Evolutionary conservation across 2,113 vertebrate genomes (phyloP).

Genomic region (Chaetops frenatus): DNA sequence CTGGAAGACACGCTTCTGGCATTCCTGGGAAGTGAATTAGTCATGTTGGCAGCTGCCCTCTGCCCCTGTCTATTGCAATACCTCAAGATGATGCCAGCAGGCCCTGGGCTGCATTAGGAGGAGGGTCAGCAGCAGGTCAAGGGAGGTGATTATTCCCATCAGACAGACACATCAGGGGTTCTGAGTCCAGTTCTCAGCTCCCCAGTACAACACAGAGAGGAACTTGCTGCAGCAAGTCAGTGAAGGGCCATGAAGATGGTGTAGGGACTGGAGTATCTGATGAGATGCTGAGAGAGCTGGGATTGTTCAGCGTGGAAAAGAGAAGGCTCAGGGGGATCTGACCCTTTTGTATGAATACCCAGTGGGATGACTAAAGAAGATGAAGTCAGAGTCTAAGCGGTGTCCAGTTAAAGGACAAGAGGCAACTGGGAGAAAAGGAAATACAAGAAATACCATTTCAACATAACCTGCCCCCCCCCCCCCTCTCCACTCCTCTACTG

Average conservation of each 20-base stretch:
- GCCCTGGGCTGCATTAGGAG: background rate
- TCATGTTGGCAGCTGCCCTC: conserved; percentile 26
- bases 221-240: background rate
- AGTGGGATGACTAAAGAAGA: background rate
- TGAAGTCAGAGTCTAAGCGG: background rate
- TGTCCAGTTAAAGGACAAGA: background rate
- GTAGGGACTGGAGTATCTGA: background rate
- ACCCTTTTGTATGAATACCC: background rate
- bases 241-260: background rate
- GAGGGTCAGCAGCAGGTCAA: background rate
- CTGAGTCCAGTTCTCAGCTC: background rate
- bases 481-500: background rate
- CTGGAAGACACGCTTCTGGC: background rate
- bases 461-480: rapidly evolving
- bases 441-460: background rate
- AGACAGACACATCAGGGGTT: background rate
- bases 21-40: background rate
- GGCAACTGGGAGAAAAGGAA: background rate
- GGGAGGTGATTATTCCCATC: background rate
- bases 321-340: background rate
- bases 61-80: conserved; percentile 24
- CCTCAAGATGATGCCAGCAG: conserved; percentile 12
- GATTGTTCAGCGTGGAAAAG: background rate
- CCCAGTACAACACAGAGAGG: background rate
- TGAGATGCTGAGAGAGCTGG: background rate